Evolutionary conservation across 2,797 vertebrate species (phyloP).

Genomic region (Darevskia nairensis): DNA sequence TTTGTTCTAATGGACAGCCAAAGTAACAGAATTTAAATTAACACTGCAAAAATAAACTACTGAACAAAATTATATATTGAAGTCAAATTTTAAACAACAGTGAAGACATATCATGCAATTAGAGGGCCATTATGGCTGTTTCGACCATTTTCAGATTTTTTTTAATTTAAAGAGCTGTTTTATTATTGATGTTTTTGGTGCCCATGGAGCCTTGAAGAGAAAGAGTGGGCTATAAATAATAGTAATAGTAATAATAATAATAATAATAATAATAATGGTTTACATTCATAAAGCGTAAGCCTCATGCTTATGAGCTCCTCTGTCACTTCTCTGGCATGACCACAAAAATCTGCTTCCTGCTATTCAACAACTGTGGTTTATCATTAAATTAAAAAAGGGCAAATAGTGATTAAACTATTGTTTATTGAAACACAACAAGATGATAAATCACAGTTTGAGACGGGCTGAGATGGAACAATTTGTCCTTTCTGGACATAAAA

Average conservation of each 20-base stretch:
- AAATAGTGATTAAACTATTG: background rate
- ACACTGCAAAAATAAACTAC: background rate
- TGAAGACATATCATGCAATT: background rate
- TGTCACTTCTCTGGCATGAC: background rate
- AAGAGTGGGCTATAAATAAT: no score
- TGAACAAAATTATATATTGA: background rate
- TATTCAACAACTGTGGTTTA: background rate
- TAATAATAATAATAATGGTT: background rate
- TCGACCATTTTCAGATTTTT: no score
- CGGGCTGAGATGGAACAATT: no score
- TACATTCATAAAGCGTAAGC: background rate
- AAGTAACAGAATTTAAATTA: background rate
- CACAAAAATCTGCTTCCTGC: background rate
- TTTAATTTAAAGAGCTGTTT: no score
- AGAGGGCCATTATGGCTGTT: background rate
- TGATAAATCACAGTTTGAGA: background rate
- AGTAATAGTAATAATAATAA: background rate
- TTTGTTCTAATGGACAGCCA: background rate
- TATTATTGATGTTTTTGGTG: no score
- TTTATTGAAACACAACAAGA: background rate
- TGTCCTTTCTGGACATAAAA: background rate
- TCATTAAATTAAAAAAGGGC: background rate
- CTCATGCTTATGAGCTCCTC: background rate
- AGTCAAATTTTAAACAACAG: conserved; percentile 9
- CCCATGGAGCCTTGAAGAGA: no score